Percentiles rank a stretch among this genome's conserved stretches.
Evolutionary conservation across 1,140 invertebrate species (phyloP).

Genomic region (Pseudachorutes palmiensis): DNA sequence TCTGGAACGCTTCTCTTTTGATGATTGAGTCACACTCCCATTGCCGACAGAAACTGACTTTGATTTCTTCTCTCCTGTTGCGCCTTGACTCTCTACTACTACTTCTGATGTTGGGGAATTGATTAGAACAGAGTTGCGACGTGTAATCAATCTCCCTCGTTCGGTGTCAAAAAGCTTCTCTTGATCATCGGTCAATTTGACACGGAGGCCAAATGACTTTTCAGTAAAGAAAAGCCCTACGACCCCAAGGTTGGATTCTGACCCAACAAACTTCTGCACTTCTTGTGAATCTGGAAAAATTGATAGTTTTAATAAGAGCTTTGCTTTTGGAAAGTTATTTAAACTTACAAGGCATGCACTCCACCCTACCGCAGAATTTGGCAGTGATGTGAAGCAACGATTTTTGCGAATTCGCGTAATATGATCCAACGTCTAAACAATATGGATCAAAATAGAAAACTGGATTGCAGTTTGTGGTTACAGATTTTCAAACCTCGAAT

Average conservation of each 20-base stretch:
- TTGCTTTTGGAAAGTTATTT: neutral
- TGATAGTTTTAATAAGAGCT: neutral
- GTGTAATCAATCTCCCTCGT: no score
- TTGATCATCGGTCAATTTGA: slow-evolving; percentile 25
- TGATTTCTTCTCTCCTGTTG: neutral
- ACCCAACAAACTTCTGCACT: slow-evolving; percentile 12
- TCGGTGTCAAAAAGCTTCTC: slow-evolving; percentile 28
- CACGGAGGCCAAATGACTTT: slow-evolving; percentile 25
- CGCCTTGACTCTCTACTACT: no score
- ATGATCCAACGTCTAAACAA: neutral
- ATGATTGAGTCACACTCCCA: neutral
- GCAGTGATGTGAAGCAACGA: slow-evolving; percentile 27
- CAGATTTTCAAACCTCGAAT: neutral
- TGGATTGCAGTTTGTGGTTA: no score
- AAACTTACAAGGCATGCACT: neutral
- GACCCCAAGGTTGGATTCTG: slow-evolving; percentile 21
- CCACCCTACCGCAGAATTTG: slow-evolving; percentile 27
- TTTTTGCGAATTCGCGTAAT: neutral
- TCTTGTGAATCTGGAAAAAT: slow-evolving; percentile 10
- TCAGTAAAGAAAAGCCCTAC: slow-evolving; percentile 28
- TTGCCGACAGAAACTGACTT: no score
- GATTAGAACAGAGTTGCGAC: neutral
- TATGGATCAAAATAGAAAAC: neutral
- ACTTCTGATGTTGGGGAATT: neutral
- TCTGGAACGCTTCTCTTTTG: neutral